Evolutionary conservation across 2,888 invertebrate genomes (phyloP).

Genomic region (Lepas anatifera): DNA sequence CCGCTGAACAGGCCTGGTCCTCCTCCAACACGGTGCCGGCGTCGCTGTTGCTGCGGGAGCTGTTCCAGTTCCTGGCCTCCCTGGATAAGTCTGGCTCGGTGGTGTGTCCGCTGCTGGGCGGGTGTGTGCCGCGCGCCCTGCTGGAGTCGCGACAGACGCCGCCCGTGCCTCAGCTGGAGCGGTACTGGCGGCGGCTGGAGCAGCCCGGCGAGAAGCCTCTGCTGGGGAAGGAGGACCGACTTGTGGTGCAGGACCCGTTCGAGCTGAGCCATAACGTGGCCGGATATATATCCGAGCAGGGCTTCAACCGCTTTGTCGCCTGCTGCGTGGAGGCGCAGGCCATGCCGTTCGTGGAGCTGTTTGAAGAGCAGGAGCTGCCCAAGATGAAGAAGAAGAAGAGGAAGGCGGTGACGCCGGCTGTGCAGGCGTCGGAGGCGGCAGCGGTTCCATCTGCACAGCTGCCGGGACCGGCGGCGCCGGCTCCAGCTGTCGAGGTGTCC

Average conservation of each 20-base stretch:
- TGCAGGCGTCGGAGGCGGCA: neutral
- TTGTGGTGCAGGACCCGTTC: conserved; percentile 24
- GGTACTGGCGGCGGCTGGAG: conserved; percentile 5
- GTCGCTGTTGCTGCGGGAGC: conserved; percentile 18
- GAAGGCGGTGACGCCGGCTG: neutral
- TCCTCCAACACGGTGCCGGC: neutral
- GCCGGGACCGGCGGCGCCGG: too few relatives aligned
- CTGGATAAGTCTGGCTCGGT: conserved; percentile 16
- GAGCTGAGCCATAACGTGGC: conserved; percentile 23
- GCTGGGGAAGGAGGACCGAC: conserved; percentile 17
- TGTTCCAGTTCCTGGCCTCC: conserved; percentile 19
- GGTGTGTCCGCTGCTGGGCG: conserved; percentile 20
- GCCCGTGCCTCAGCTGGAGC: conserved; percentile 17
- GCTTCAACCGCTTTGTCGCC: conserved; percentile 19
- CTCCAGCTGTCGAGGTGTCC: too few relatives aligned
- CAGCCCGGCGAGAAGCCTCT: too few relatives aligned
- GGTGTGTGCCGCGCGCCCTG: conserved; percentile 13
- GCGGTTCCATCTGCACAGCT: too few relatives aligned
- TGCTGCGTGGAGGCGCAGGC: conserved; percentile 18
- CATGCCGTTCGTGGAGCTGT: conserved; percentile 18
- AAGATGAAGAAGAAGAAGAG: neutral
- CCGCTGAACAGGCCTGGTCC: neutral
- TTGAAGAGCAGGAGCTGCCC: conserved; percentile 4
- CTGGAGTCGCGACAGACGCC: conserved; percentile 16
- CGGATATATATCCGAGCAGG: conserved; percentile 15